A percentile compares a stretch with the other conserved stretches of the same genome.
Conservation (phyloP, 2,888 invertebrate genomes). For the Diarsia dahlii region DNA sequence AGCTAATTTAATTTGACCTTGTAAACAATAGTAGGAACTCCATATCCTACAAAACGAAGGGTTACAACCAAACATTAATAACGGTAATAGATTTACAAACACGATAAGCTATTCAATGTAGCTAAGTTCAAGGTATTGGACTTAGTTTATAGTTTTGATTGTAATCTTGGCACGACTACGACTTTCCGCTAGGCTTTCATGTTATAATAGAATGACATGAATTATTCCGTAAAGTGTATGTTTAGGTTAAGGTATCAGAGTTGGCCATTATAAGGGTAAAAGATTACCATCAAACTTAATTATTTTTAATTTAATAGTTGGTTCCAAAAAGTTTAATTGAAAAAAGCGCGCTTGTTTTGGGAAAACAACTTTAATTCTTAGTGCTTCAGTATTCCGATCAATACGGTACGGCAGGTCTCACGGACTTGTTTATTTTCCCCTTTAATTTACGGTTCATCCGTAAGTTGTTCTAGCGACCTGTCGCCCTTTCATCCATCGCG, state of each 20-base stretch:
- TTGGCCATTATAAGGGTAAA: background rate
- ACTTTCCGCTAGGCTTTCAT: conserved; percentile 34
- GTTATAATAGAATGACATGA: conserved; percentile 12
- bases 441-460: no score
- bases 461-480: no score
- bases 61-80: conserved; percentile 22
- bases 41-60: background rate
- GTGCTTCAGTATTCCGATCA: no score
- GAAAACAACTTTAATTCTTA: no score
- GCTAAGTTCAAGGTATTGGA: conserved; percentile 47
- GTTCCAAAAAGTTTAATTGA: no score
- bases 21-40: background rate
- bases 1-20: background rate
- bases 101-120: conserved; percentile 36
- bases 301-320: no score
- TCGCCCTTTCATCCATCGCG: no score
- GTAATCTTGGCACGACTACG: conserved; percentile 26
- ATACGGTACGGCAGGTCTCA: no score
- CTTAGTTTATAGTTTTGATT: conserved; percentile 51
- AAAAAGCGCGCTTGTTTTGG: no score
- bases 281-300: background rate
- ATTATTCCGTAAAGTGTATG: conserved; percentile 15
- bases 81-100: conserved; percentile 33
- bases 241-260: background rate
- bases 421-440: no score